Evolutionary conservation across 2,113 vertebrate genomes (phyloP), one percentile per base, ranked within the genome.

Genomic region (Drymodes brunneopygia): DNA sequence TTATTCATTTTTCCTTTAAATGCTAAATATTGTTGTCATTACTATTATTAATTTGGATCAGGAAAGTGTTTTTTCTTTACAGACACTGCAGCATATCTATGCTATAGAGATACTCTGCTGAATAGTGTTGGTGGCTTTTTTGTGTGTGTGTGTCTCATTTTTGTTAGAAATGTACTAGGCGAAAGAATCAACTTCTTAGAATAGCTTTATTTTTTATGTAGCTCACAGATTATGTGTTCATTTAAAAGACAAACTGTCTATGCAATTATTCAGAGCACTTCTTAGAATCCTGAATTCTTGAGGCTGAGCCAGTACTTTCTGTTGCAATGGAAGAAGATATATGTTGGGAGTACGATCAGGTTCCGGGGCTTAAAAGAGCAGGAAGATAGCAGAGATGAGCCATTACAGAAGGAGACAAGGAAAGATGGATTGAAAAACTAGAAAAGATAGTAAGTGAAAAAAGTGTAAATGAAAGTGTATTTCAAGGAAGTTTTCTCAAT

Each of bases 221-320:
- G 11, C 51, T 88, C 56, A 40, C 9, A 75, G 24, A 24, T 81
- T 47, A 36, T 61, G 17, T 54, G 24, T 81, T 90, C 51, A 44
- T 69, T 91, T 44, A 22, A 75, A 88, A 73, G 42, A 44, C 35
- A 94, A 84, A 60, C 29, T 27, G 9, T 64, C 42, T 74, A 31
- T 75, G 47, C 44, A 58, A 0, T 83, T 91, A 88, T 92, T 78
- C 71, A 90, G 61, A 91, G 50, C 50, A 88, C 60, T 95, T 96
- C 67, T 84, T 94, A 93, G 93, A 93, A 96, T 81, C 81, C 31
- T 9, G 44, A 0, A 81, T 96, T 93, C 71, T 92, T 96, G 93
- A 88, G 82, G 22, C 92, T 90, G 71, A 90, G 90, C 87, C 93
- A 96, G 60, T 92, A 70, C 56, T 91, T 95, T 92, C 70, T 93